Evolutionary conservation across 2,113 vertebrate species (phyloP).

Genomic region (Callipepla squamata): DNA sequence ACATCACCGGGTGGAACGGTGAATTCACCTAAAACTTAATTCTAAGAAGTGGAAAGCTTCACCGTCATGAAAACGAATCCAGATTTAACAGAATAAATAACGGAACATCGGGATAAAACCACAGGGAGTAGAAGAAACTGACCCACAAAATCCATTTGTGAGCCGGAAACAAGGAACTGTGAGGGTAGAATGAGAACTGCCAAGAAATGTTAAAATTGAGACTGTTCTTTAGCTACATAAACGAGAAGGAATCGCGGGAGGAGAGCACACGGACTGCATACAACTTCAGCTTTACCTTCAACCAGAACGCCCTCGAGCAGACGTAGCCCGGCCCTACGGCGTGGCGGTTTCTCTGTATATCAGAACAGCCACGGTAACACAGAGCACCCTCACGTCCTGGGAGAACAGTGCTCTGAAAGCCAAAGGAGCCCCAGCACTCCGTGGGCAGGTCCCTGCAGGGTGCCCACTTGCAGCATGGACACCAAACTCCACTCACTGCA

Average conservation of each 20-base stretch:
- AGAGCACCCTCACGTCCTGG: neutral
- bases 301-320: neutral
- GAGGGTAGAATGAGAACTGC: neutral
- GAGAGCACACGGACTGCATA: neutral
- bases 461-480: fast-evolving
- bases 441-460: neutral
- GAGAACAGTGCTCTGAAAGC: fast-evolving
- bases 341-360: neutral
- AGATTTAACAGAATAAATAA: neutral
- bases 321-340: neutral
- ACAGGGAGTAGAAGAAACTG: neutral
- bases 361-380: neutral
- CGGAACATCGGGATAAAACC: neutral
- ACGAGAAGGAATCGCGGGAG: neutral
- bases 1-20: neutral
- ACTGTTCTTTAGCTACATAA: neutral
- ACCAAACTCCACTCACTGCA: neutral
- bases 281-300: neutral
- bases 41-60: neutral
- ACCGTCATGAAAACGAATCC: fast-evolving
- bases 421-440: neutral
- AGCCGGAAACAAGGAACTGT: neutral
- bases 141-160: neutral
- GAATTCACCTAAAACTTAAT: neutral
- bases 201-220: neutral